phyloP scores from a whole-genome alignment of 2,797 vertebrate species.

The Pelobates cultripes region DNA sequence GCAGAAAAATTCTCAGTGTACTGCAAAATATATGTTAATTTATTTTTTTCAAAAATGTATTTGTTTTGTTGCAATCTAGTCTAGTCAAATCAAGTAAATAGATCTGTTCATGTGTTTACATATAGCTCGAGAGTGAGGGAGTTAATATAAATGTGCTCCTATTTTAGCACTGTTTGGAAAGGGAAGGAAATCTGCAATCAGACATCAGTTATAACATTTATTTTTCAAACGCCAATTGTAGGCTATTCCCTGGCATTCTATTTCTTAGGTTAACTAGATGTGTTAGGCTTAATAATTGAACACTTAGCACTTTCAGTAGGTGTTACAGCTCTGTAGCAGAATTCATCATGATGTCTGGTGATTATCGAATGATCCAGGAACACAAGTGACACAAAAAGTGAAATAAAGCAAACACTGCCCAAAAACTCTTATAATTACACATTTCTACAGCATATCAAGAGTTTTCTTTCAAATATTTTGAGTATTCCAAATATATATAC shows the following conservation, averaged over 20 bases:
- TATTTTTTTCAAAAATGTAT: too few relatives aligned
- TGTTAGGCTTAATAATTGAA: constrained; percentile 24
- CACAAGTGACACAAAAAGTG: not conserved
- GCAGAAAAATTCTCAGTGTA: too few relatives aligned
- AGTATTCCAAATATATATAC: too few relatives aligned
- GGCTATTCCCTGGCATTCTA: not conserved
- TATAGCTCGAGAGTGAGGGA: too few relatives aligned
- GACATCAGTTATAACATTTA: not conserved
- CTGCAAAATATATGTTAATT: too few relatives aligned
- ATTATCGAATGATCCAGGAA: not conserved
- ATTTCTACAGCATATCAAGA: too few relatives aligned
- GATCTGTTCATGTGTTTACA: too few relatives aligned
- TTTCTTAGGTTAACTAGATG: not conserved
- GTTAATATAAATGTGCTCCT: too few relatives aligned
- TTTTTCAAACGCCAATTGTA: not conserved
- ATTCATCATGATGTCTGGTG: not conserved
- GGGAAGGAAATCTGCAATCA: not conserved
- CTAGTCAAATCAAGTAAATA: too few relatives aligned
- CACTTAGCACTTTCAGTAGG: constrained; percentile 10
- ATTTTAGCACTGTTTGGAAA: not conserved
- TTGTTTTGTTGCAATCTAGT: too few relatives aligned
- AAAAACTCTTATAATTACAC: not conserved
- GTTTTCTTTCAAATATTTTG: too few relatives aligned
- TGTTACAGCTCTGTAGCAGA: constrained; percentile 3
- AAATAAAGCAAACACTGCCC: not conserved